Percentiles rank a stretch among this genome's conserved stretches.
Conservation (phyloP, 2,113 vertebrate species). For the Urocynchramus pylzowi region DNA sequence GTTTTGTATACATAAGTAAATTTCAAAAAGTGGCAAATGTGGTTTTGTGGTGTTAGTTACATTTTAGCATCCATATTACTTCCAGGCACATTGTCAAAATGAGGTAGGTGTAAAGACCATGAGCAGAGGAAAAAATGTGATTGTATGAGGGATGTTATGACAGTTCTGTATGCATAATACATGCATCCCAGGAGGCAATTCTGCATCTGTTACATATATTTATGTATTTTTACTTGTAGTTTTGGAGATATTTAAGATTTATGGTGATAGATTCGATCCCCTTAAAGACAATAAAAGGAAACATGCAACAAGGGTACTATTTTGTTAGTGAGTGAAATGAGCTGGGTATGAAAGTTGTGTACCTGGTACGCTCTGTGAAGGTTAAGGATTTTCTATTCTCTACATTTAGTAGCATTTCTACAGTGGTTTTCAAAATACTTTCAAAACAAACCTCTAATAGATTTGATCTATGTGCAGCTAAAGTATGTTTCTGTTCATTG, state of each 20-base stretch:
- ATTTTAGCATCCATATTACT: constrained; percentile 18
- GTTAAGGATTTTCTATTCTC: constrained; percentile 4
- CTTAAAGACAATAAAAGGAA: constrained; percentile 73
- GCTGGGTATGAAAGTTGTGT: neutral
- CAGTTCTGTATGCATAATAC: constrained; percentile 71
- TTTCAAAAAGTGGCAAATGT: neutral
- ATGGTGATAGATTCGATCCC: constrained; percentile 67
- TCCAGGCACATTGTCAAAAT: constrained; percentile 63
- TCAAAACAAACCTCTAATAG: constrained; percentile 31
- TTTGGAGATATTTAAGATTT: constrained; percentile 73
- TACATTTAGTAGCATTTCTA: neutral
- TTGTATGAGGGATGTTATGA: constrained; percentile 64
- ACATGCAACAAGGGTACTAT: constrained; percentile 63
- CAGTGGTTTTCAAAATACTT: constrained; percentile 34
- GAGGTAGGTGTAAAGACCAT: constrained; percentile 62
- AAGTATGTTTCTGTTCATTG: constrained; percentile 55
- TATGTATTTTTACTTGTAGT: constrained; percentile 73
- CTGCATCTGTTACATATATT: constrained; percentile 78
- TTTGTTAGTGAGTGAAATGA: constrained; percentile 29
- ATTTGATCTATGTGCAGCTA: constrained; percentile 50
- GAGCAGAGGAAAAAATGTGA: constrained; percentile 58
- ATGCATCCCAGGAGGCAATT: constrained; percentile 71
- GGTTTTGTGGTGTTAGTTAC: neutral
- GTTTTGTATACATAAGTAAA: neutral
- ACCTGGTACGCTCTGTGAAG: constrained; percentile 4